Evolutionary conservation across 2,888 invertebrate species (phyloP), one percentile per base, ranked within the genome.

Genomic region (Eupithecia pulchellata): DNA sequence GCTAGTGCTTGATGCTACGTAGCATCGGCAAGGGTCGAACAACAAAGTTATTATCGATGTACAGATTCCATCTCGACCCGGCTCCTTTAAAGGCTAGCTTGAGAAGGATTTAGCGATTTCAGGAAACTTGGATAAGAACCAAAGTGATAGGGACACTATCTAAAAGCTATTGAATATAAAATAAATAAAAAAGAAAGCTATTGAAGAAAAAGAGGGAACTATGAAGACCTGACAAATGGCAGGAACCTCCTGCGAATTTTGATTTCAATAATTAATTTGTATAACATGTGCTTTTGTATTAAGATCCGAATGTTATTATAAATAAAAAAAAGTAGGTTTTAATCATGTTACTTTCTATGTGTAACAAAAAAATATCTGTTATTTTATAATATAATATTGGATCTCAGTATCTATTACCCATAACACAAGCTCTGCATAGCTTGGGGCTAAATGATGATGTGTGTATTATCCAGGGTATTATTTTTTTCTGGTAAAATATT

Each of bases 31-130:
- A 36, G 61, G 61, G 61, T 61, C 61, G 36, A 61, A 61, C 61
- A 61, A 61, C 61, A 61, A 61, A 61, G 61, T 61, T 61, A 61
- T 61, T 61, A 61, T 60, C 60, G 20, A 34, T 20, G 14, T 61
- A 25, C 34, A 25, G 32, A 61, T 61, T 36, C 61, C 61, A 61
- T 61, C 61, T 61, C 20, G 34, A 36, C 61, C 61, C 61, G 29
- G 29, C 14, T 30, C 58, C 58, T 58, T 58, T 58, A 58, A 57
- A 57, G 57, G 29, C 57, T 57, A 29, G 57, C 57, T 57, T 27
- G 29, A 57, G 57, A 57, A 47, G n/a, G 42, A 14, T n/a, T 47
- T 47, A n/a, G n/a, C 4, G 17, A 27, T 57, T 57, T 57, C 57
- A 14, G 27, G 25, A 27, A 57, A 57, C 29, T 57, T 57, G 5